A percentile compares a stretch with the other conserved stretches of the same genome.
phyloP scores from a whole-genome alignment of 2,113 vertebrate genomes.

The Prionailurus viverrinus region DNA sequence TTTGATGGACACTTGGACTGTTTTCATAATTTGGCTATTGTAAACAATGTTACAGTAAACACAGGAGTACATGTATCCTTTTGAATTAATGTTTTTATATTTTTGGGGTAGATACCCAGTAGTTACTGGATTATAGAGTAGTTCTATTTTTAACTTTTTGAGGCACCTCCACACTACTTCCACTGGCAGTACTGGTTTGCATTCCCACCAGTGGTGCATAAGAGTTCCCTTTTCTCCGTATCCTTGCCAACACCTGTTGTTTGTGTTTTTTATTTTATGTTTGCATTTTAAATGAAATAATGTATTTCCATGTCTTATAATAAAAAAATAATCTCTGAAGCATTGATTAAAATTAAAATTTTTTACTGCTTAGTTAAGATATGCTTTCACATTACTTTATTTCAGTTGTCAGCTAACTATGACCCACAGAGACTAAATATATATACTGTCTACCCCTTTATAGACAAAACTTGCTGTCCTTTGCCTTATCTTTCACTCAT shows the following conservation, averaged over 20 bases:
- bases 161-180: not conserved
- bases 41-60: not conserved
- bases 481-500: not conserved
- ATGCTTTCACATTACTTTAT: not conserved
- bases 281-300: not conserved
- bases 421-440: not conserved
- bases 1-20: not conserved
- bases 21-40: not conserved
- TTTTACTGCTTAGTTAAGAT: not conserved
- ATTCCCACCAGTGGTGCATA: not conserved
- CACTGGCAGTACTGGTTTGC: not conserved
- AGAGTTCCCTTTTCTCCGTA: not conserved
- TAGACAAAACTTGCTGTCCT: not conserved
- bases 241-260: not conserved
- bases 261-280: not conserved
- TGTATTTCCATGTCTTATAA: not conserved
- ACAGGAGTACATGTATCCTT: not conserved
- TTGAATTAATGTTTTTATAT: not conserved
- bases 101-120: not conserved
- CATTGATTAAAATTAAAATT: not conserved
- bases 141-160: not conserved
- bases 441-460: not conserved
- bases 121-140: not conserved
- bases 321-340: conserved; percentile 1
- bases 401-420: not conserved